phyloP scores from a whole-genome alignment of 1,140 invertebrate species.

The Bombus pascuorum region DNA sequence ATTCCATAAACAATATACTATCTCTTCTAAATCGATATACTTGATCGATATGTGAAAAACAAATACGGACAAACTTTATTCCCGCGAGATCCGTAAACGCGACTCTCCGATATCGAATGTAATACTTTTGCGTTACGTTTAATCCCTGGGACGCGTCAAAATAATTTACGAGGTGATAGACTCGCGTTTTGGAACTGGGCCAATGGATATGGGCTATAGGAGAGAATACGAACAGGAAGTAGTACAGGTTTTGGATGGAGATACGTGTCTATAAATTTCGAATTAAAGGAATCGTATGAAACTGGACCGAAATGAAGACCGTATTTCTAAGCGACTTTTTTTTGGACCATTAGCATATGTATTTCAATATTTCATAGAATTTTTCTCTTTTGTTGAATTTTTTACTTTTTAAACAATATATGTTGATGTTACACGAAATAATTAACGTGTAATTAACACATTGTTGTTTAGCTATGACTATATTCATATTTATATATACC shows the following conservation, averaged over 20 bases:
- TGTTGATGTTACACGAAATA: not conserved
- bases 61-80: not conserved
- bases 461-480: too few species aligned
- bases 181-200: conserved; percentile 62
- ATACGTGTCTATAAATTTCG: conserved; percentile 45
- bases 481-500: too few species aligned
- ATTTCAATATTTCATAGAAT: not conserved
- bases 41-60: not conserved
- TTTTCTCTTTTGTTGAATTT: not conserved
- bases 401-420: not conserved
- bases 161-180: conserved; percentile 73
- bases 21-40: not conserved
- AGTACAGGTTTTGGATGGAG: conserved; percentile 20
- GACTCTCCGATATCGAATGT: conserved; percentile 10
- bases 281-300: conserved; percentile 47
- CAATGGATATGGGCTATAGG: conserved; percentile 39
- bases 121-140: conserved; percentile 58
- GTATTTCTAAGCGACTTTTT: not conserved
- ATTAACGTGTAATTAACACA: not conserved
- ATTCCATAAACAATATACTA: not conserved
- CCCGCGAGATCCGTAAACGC: not conserved
- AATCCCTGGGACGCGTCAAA: conserved; percentile 56
- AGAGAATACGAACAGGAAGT: conserved; percentile 29
- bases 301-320: not conserved
- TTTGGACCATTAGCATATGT: not conserved